Percentiles rank a stretch among this genome's conserved stretches.
These are phyloP conservation scores for Aphodius granarius DNA, from an alignment of 2,888 invertebrate species.

Conservation along the genomic window DNA sequence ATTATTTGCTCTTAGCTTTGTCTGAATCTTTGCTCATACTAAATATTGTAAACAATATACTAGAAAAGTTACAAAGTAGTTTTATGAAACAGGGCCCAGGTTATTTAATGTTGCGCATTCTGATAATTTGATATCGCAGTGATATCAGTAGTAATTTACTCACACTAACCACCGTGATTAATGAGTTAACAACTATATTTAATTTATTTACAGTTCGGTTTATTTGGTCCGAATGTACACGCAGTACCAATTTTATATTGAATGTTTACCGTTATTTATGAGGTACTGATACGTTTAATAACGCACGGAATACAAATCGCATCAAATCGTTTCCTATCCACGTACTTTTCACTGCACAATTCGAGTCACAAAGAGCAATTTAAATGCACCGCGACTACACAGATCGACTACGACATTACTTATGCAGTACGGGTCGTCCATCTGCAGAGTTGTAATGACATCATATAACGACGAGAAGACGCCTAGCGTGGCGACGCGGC, in stretches of 20 bases:
- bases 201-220: constrained; percentile 2
- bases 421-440: neutral
- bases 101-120: too few relatives aligned
- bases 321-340: too few relatives aligned
- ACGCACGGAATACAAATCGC: too few relatives aligned
- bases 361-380: neutral
- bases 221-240: too few relatives aligned
- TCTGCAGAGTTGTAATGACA: neutral
- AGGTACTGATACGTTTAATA: neutral
- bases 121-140: too few relatives aligned
- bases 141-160: neutral
- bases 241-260: neutral
- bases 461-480: neutral
- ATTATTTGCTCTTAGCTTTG: too few relatives aligned
- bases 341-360: too few relatives aligned
- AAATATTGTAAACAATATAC: too few relatives aligned
- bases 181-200: neutral
- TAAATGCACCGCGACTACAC: neutral
- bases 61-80: too few relatives aligned
- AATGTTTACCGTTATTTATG: neutral
- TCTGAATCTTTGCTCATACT: too few relatives aligned
- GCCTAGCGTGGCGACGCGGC: neutral
- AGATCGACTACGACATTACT: neutral
- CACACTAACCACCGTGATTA: neutral
- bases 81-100: too few relatives aligned